Conservation (phyloP, 2,888 invertebrate species). For the Antheraea assamensis region DNA sequence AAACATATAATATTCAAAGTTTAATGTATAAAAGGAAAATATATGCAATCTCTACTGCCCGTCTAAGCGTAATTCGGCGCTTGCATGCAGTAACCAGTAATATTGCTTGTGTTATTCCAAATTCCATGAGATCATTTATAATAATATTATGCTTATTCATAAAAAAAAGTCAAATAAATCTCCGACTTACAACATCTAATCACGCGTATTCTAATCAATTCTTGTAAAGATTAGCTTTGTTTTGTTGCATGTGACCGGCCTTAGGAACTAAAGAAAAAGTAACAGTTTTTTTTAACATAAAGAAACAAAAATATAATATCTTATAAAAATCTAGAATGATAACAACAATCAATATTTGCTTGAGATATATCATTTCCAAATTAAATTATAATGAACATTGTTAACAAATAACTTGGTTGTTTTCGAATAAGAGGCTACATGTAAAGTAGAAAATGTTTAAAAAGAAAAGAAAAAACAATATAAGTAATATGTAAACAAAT, state of each 20-base stretch:
- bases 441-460: not conserved
- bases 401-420: not conserved
- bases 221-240: not conserved
- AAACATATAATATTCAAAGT: not conserved
- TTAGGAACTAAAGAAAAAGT: constrained; percentile 4
- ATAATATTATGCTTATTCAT: not conserved
- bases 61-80: not conserved
- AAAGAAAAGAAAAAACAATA: not conserved
- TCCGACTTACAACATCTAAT: not conserved
- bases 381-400: not conserved
- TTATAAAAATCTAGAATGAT: not conserved
- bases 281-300: not conserved
- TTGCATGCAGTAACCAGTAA: not conserved
- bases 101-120: constrained; percentile 9
- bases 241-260: not conserved
- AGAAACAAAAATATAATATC: not conserved
- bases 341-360: not conserved
- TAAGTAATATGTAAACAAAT: not conserved
- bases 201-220: not conserved
- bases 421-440: not conserved
- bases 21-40: not conserved
- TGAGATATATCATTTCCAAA: not conserved
- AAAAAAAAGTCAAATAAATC: not conserved
- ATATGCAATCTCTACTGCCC: not conserved
- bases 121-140: constrained; percentile 18